Conservation (phyloP, 2,113 vertebrate species). For the Gadus macrocephalus region DNA sequence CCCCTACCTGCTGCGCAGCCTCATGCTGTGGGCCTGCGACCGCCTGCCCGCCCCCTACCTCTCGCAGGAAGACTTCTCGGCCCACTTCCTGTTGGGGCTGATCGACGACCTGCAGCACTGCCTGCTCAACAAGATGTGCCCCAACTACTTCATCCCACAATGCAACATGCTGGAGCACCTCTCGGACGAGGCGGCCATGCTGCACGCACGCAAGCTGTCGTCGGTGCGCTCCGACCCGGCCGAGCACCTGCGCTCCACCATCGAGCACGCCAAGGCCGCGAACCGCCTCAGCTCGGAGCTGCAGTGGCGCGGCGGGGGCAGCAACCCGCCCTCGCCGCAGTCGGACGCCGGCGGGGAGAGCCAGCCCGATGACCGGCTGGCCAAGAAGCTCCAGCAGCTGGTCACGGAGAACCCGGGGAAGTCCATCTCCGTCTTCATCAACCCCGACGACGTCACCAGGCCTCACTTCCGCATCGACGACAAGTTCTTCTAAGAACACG, state of each 20-base stretch:
- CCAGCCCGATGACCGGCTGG: constrained; percentile 90
- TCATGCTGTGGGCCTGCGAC: constrained; percentile 98
- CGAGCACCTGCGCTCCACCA: constrained; percentile 90
- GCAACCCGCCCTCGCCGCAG: constrained; percentile 82
- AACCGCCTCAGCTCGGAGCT: constrained; percentile 85
- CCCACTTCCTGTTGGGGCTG: constrained; percentile 90
- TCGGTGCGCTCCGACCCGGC: constrained; percentile 90
- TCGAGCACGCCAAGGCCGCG: constrained; percentile 90
- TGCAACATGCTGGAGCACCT: constrained; percentile 98
- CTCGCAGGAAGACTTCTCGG: constrained; percentile 86
- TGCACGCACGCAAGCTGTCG: constrained; percentile 87
- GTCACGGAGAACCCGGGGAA: constrained; percentile 98
- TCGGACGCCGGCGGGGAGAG: constrained; percentile 77
- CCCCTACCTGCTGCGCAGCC: constrained; percentile 92
- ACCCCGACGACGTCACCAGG: constrained; percentile 93
- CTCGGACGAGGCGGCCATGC: constrained; percentile 83
- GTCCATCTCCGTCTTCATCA: constrained; percentile 98
- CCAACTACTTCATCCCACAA: constrained; percentile 98
- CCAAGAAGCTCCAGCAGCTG: constrained; percentile 97
- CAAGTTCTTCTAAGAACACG: constrained; percentile 90
- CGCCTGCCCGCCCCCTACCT: constrained; percentile 87
- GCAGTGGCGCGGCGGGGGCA: constrained; percentile 79
- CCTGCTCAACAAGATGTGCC: constrained; percentile 93
- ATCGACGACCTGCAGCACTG: constrained; percentile 97
- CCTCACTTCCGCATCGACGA: constrained; percentile 98